Conservation (phyloP, 2,113 vertebrate species). For the Anguilla rostrata region DNA sequence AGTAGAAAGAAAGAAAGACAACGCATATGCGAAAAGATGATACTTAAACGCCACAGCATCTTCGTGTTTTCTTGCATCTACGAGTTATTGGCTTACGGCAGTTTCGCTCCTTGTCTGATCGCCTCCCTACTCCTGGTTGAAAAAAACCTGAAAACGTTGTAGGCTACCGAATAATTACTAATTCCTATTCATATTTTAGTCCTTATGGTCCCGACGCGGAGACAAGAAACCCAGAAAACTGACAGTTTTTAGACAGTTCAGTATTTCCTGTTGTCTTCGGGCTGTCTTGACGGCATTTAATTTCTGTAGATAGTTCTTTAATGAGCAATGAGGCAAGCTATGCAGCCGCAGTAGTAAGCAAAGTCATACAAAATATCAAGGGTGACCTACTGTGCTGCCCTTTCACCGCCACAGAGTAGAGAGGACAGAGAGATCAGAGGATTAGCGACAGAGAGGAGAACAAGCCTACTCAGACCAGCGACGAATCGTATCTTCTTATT, state of each 20-base stretch:
- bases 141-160: slow-evolving; percentile 38
- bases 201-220: slow-evolving; percentile 20
- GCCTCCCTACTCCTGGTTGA: slow-evolving; percentile 18
- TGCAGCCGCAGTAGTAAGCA: slow-evolving; percentile 64
- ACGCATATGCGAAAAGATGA: slow-evolving; percentile 52
- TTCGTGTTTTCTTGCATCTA: slow-evolving; percentile 44
- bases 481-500: slow-evolving; percentile 40
- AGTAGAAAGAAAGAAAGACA: slow-evolving; percentile 66
- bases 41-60: slow-evolving; percentile 67
- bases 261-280: slow-evolving; percentile 33
- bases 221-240: neutral
- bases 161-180: slow-evolving; percentile 51
- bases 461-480: slow-evolving; percentile 65
- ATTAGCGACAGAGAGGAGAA: slow-evolving; percentile 40
- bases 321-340: slow-evolving; percentile 16
- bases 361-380: slow-evolving; percentile 51
- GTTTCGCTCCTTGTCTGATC: neutral
- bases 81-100: slow-evolving; percentile 5
- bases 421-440: slow-evolving; percentile 24
- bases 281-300: slow-evolving; percentile 54
- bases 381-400: slow-evolving; percentile 65
- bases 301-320: slow-evolving; percentile 67
- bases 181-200: slow-evolving; percentile 57
- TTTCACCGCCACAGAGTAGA: slow-evolving; percentile 40
- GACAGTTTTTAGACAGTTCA: neutral